These are phyloP conservation scores for Ageneiosus marmoratus DNA, from an alignment of 2,113 vertebrate genomes.

Conservation along the genomic window DNA sequence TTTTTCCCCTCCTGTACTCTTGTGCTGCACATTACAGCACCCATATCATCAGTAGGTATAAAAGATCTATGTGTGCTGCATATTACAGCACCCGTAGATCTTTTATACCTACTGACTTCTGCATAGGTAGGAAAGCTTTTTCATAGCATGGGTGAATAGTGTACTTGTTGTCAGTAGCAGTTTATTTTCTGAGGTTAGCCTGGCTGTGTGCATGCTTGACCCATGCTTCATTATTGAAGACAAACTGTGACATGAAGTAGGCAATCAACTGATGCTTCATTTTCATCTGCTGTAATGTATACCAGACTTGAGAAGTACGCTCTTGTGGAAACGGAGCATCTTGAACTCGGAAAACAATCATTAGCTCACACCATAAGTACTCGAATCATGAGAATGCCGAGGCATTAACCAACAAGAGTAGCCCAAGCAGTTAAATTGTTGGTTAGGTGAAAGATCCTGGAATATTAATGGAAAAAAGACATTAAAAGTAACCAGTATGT, in stretches of 20 bases:
- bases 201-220: slow-evolving; percentile 3
- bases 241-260: neutral
- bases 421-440: neutral
- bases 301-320: neutral
- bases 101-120: neutral
- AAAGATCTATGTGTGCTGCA: too few species aligned
- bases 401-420: neutral
- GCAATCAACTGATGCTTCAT: neutral
- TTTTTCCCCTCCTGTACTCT: neutral
- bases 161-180: neutral
- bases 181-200: neutral
- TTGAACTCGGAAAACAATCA: neutral
- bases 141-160: neutral
- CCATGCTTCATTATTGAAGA: neutral
- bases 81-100: neutral
- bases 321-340: neutral
- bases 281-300: slow-evolving; percentile 1
- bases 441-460: neutral
- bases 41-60: too few species aligned
- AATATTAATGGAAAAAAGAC: neutral
- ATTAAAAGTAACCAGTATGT: neutral
- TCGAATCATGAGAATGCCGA: neutral
- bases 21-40: neutral
- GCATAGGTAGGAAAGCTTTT: neutral
- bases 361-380: neutral